Percentiles rank a stretch among this genome's conserved stretches.
Evolutionary conservation across 1,140 invertebrate species (phyloP).

Genomic region (Mamestra configurata): DNA sequence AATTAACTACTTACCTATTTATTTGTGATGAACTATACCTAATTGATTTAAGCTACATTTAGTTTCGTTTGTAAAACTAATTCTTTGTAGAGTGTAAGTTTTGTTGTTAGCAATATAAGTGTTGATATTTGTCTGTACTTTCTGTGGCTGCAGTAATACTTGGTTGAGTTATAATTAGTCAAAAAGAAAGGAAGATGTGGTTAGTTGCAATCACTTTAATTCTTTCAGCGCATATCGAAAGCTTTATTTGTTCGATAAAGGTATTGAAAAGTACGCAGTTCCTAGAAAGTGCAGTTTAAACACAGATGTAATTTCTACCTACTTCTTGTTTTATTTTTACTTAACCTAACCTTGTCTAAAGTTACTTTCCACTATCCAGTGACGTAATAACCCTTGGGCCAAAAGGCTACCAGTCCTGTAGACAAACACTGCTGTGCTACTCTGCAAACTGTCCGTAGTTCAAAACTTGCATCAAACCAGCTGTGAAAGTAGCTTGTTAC

Average conservation of each 20-base stretch:
- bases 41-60: constrained; percentile 17
- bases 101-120: background rate
- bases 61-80: constrained; percentile 41
- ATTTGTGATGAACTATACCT: background rate
- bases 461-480: too few relatives aligned
- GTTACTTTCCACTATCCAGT: too few relatives aligned
- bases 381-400: too few relatives aligned
- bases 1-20: background rate
- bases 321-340: background rate
- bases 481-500: too few relatives aligned
- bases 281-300: background rate
- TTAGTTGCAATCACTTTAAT: background rate
- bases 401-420: too few relatives aligned
- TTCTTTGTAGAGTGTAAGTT: constrained; percentile 20
- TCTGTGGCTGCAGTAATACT: background rate
- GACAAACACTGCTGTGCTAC: too few relatives aligned
- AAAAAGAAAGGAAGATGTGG: too few relatives aligned
- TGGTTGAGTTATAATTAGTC: background rate
- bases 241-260: background rate
- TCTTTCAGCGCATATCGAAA: background rate
- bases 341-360: too few relatives aligned
- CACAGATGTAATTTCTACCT: background rate
- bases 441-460: too few relatives aligned
- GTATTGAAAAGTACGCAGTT: background rate
- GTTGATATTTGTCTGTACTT: background rate